Evolutionary conservation across 2,797 vertebrate species (phyloP), one percentile per base, ranked within the genome.

Genomic region (Meriones psammophilus): DNA sequence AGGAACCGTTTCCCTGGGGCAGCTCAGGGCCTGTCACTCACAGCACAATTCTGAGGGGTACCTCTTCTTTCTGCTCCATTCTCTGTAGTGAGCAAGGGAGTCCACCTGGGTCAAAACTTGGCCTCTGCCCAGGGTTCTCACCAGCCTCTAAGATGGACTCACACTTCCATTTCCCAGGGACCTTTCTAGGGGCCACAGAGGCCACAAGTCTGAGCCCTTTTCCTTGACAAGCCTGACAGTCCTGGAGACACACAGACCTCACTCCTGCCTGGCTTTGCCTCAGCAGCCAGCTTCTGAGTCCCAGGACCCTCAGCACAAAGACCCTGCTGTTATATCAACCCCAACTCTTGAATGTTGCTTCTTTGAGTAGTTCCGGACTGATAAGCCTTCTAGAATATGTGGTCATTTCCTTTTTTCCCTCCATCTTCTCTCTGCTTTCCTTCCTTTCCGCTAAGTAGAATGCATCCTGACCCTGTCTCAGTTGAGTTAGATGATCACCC

Each of bases 321-420:
- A 15, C 33, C 4, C 10, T 80, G 69, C 85, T 80, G 28, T 36
- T 73, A 66, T 28, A 9, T 50, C 14, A 74, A 1, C 36, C 33
- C 8, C 5, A 58, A 7, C 50, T 2, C 50, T 28, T 22, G 0
- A 12, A 33, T 28, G 0, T 7, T 71, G 1, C 22, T 86, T 60
- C 81, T 86, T 69, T 17, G 18, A 15, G 46, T 0, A 7, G 3
- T 17, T 68, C 84, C 46, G 1, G 26, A 33, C 20, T 56, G 26
- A 10, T 1, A 33, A n/a, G 36, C 7, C 71, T 73, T 54, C 24
- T 1, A 28, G 5, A 30, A 36, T 17, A 5, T 74, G 50, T 8
- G 9, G 8, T 50, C 2, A 5, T 28, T 15, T 33, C n/a, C 9
- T 9, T 30, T 24, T 58, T 33, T 5, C 22, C 18, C 46, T 13